These are phyloP conservation scores for Morbakka virulenta DNA, from an alignment of 30 jellyfish, hydroid and myxozoan genomes.

Conservation along the genomic window DNA sequence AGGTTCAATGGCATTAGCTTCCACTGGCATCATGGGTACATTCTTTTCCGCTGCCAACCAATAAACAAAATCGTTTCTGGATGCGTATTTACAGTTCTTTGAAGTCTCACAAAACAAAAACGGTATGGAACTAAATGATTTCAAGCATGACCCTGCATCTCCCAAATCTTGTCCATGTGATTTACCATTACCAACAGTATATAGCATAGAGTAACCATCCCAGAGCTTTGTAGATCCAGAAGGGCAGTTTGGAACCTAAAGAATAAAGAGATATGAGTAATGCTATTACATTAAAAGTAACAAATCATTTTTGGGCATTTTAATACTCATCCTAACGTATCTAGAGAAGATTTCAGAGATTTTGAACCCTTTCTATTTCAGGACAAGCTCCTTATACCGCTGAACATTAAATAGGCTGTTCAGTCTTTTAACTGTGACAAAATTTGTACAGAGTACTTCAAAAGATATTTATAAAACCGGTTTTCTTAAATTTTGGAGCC, in stretches of 20 bases:
- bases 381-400: too few relatives aligned
- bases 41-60: slow-evolving; percentile 79
- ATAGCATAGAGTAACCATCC: slow-evolving; percentile 89
- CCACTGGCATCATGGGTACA: slow-evolving; percentile 53
- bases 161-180: slow-evolving; percentile 93
- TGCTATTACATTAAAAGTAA: too few relatives aligned
- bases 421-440: too few relatives aligned
- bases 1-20: slow-evolving; percentile 76
- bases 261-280: too few relatives aligned
- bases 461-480: too few relatives aligned
- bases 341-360: too few relatives aligned
- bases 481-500: too few relatives aligned
- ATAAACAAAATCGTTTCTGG: slow-evolving; percentile 87
- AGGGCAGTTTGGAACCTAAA: slow-evolving; percentile 89
- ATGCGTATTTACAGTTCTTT: slow-evolving; percentile 64
- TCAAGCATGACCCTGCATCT: slow-evolving; percentile 90
- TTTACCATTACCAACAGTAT: slow-evolving; percentile 91
- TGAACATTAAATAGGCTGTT: too few relatives aligned
- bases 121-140: slow-evolving; percentile 81
- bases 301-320: too few relatives aligned
- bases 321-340: too few relatives aligned
- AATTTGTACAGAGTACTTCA: too few relatives aligned
- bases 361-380: too few relatives aligned
- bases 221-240: slow-evolving; percentile 62
- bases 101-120: slow-evolving; percentile 74